Evolutionary conservation across 2,888 invertebrate species (phyloP), one percentile per base, ranked within the genome.

Genomic region (Ennomos erosarius): DNA sequence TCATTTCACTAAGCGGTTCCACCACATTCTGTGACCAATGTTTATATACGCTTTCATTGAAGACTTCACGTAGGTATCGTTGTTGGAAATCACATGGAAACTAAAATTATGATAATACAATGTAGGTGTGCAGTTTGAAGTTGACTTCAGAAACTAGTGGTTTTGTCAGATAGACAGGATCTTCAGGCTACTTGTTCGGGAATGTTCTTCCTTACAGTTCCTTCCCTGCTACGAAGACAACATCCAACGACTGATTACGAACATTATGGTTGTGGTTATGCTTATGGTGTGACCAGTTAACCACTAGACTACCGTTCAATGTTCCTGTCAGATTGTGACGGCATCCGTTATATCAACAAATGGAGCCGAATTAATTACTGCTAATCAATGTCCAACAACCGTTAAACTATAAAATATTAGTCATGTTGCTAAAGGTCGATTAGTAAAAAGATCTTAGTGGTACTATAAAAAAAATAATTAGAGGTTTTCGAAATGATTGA

Each of bases 311-410:
- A 58, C 53, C 57, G 54, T 59, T 50, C 43, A 43, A 52, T 52
- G 59, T 63, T 40, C 46, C 56, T 62, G 64, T 57, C 61, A 59
- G 48, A 55, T 50, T 46, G 46, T 62, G 63, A 65, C 56, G 56
- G 55, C 52, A 42, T 12, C 62, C 67, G 67, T 67, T 69, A 68
- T 56, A 62, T 57, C 59, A 65, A 63, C 64, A 63, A 67, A 67
- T 63, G 56, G 60, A 65, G 58, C 51, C 58, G 63, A 67, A 67
- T 69, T 65, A 60, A 69, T 67, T 59, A 66, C 47, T 13, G 13
- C 36, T 38, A 51, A 44, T 48, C 13, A 52, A 35, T 35, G 56
- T 46, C 35, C 11, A 11, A 16, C 35, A 13, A 58, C 58, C 53
- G 53, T 58, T 53, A 58, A 47, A 26, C 12, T 46, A 51, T 16